phyloP scores from a whole-genome alignment of 2,888 invertebrate species.

The Pollenia labialis region DNA sequence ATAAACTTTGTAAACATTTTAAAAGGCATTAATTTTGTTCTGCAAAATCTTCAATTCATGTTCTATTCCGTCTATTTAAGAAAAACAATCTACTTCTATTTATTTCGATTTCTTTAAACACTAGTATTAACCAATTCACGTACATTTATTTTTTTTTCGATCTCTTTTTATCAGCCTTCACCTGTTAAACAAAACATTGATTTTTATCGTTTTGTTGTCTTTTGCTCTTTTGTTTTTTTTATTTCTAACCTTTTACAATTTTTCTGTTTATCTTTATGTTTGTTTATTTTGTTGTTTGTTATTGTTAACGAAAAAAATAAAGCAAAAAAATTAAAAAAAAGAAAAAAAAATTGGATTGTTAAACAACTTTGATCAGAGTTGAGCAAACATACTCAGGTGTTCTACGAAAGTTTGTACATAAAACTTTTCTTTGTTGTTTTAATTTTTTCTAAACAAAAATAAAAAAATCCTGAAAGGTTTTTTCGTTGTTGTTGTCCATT shows the following conservation, averaged over 20 bases:
- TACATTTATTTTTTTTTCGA: not conserved
- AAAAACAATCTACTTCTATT: not conserved
- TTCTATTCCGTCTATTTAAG: not conserved
- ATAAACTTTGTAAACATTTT: no score
- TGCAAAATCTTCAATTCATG: not conserved
- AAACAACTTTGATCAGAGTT: constrained; percentile 62
- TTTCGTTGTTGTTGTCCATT: not conserved
- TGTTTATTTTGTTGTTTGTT: constrained; percentile 35
- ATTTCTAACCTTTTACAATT: constrained; percentile 6
- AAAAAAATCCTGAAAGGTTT: constrained; percentile 4
- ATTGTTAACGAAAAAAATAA: constrained; percentile 39
- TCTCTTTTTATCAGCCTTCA: constrained; percentile 46
- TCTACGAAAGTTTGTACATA: constrained; percentile 54
- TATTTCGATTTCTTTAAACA: no score
- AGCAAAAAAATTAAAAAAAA: not conserved
- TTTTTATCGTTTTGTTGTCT: constrained; percentile 46
- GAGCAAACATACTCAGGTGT: constrained; percentile 67
- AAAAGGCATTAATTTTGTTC: no score
- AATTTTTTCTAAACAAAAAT: not conserved
- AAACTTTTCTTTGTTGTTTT: constrained; percentile 53
- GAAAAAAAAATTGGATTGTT: constrained; percentile 35
- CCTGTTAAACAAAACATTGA: constrained; percentile 41
- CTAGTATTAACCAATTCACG: not conserved
- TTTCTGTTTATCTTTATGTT: constrained; percentile 4
- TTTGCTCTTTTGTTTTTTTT: constrained; percentile 1